phyloP scores from a whole-genome alignment of 1,140 invertebrate genomes.

The Cyclargus thomasi region DNA sequence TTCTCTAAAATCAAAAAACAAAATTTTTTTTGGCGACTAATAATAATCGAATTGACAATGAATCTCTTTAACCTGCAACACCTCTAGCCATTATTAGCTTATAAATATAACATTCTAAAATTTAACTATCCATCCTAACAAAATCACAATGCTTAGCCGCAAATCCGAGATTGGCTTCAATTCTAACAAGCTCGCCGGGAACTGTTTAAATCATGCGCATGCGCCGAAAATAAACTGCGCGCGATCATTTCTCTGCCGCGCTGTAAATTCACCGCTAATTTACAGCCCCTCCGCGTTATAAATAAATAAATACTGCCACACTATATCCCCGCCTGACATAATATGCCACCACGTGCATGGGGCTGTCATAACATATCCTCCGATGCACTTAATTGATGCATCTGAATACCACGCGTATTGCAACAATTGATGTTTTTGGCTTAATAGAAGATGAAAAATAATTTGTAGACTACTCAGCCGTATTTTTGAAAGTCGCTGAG shows the following conservation, averaged over 20 bases:
- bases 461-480: too few species aligned
- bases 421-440: too few species aligned
- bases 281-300: constrained; percentile 68
- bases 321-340: constrained; percentile 56
- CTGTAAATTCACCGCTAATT: constrained; percentile 70
- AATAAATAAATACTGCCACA: constrained; percentile 66
- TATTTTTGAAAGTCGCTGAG: too few species aligned
- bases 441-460: too few species aligned
- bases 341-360: constrained; percentile 55
- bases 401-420: neutral
- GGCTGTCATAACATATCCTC: constrained; percentile 68
- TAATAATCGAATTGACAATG: too few species aligned
- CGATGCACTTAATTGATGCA: constrained; percentile 35
- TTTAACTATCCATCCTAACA: neutral
- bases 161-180: constrained; percentile 53
- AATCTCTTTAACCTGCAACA: too few species aligned
- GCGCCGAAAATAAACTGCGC: constrained; percentile 63
- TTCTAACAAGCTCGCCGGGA: constrained; percentile 50
- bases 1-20: too few species aligned
- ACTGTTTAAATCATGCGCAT: constrained; percentile 67
- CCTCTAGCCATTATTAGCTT: too few species aligned
- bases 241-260: constrained; percentile 56
- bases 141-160: constrained; percentile 27
- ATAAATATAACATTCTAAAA: too few species aligned
- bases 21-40: too few species aligned